A percentile compares a stretch with the other conserved stretches of the same genome.
Evolutionary conservation across 2,113 vertebrate genomes (phyloP).

Genomic region (Sinocyclocheilus anophthalmus): DNA sequence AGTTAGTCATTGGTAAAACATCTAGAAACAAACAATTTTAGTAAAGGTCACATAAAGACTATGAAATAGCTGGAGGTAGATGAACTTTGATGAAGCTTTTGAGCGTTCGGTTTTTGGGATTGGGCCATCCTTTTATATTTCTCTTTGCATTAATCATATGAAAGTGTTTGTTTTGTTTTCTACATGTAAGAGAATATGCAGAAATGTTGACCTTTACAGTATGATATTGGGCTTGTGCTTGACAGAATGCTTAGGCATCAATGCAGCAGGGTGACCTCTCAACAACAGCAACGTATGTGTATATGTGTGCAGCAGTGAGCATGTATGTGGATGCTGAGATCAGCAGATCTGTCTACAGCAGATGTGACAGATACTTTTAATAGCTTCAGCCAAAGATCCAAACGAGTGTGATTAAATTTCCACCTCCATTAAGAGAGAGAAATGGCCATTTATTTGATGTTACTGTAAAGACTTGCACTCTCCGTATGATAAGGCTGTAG

Average conservation of each 20-base stretch:
- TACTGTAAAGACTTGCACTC: neutral
- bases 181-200: neutral
- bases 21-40: neutral
- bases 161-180: neutral
- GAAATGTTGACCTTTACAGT: conserved; percentile 4
- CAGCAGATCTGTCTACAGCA: neutral
- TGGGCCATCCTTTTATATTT: neutral
- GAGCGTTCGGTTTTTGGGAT: neutral
- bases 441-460: conserved; percentile 4
- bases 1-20: neutral
- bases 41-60: neutral
- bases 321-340: neutral
- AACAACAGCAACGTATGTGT: neutral
- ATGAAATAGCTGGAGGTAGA: neutral
- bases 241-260: conserved; percentile 16
- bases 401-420: neutral
- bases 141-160: neutral
- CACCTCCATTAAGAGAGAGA: neutral
- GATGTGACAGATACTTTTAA: neutral
- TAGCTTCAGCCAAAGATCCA: neutral
- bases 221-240: neutral
- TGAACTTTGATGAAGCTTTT: neutral
- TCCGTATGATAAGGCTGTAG: neutral
- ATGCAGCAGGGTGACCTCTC: conserved; percentile 1
- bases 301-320: neutral